phyloP scores from a whole-genome alignment of 2,113 vertebrate species.

The Phylloscopus whistleri region DNA sequence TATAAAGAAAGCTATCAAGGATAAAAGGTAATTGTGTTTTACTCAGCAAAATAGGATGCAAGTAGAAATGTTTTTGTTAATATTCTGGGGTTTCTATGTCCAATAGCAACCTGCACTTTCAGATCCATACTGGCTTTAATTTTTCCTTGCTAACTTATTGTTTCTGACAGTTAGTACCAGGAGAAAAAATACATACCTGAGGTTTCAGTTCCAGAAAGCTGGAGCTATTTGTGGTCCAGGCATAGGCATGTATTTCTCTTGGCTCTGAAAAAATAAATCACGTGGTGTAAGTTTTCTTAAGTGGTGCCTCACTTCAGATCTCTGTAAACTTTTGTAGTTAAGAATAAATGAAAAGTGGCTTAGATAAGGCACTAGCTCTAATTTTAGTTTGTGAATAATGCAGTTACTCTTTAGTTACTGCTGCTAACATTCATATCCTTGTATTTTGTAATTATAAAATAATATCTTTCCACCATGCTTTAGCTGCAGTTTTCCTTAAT shows the following conservation, averaged over 20 bases:
- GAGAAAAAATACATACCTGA: constrained; percentile 33
- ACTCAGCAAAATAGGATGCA: background rate
- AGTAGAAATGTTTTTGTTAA: background rate
- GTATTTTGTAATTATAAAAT: background rate
- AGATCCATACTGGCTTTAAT: background rate
- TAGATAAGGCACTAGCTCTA: background rate
- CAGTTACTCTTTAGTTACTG: background rate
- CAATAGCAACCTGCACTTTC: background rate
- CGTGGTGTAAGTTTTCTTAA: background rate
- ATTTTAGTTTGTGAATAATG: background rate
- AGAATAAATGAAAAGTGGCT: background rate
- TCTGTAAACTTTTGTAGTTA: background rate
- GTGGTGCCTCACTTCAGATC: background rate
- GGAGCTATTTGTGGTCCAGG: background rate
- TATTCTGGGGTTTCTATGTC: background rate
- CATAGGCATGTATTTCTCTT: background rate
- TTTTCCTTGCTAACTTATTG: background rate
- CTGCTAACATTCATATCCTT: background rate
- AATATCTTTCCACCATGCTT: background rate
- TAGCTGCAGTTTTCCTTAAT: background rate
- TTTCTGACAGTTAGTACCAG: background rate
- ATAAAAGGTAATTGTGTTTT: constrained; percentile 10
- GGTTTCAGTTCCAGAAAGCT: constrained; percentile 16
- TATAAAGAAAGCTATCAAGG: constrained; percentile 6
- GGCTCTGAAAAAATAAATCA: constrained; percentile 28